Percentiles rank a stretch among this genome's conserved stretches.
Conservation (phyloP, 2,888 invertebrate genomes). For the Brachyopa scutellaris region DNA sequence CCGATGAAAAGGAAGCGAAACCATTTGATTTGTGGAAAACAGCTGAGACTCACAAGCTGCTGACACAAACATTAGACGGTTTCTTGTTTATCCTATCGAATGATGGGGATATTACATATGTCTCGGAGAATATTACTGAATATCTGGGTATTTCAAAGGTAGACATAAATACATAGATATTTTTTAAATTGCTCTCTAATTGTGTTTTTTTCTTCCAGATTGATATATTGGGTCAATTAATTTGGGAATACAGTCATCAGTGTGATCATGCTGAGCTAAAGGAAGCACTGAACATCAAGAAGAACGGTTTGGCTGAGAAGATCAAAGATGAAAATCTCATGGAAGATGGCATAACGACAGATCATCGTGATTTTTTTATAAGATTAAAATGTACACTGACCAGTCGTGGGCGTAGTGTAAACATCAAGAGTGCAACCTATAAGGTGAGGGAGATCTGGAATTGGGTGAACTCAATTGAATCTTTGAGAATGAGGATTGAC, state of each 20-base stretch:
- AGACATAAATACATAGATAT: conserved; percentile 68
- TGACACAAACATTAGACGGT: conserved; percentile 91
- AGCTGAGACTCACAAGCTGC: conserved; percentile 77
- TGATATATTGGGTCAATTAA: conserved; percentile 96
- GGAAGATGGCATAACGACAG: conserved; percentile 77
- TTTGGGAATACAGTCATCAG: conserved; percentile 96
- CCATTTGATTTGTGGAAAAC: conserved; percentile 79
- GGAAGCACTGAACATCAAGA: conserved; percentile 83
- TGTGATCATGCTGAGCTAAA: conserved; percentile 96
- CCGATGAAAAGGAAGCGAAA: conserved; percentile 75
- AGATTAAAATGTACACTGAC: conserved; percentile 97
- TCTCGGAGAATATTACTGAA: conserved; percentile 94
- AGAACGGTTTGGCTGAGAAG: conserved; percentile 76
- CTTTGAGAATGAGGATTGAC: too few species aligned
- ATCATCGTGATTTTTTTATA: conserved; percentile 81
- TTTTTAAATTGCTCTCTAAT: neutral
- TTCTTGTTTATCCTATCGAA: conserved; percentile 93
- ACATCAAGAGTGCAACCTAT: conserved; percentile 96
- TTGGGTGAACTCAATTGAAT: too few species aligned
- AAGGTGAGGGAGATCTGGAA: too few species aligned
- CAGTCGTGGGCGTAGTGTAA: conserved; percentile 96
- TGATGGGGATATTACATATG: conserved; percentile 95
- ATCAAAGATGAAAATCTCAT: conserved; percentile 78
- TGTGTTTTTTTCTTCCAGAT: conserved; percentile 85
- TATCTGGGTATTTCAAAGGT: conserved; percentile 97